Evolutionary conservation across 2,113 vertebrate genomes (phyloP).

Genomic region (Phalacrocorax carbo): DNA sequence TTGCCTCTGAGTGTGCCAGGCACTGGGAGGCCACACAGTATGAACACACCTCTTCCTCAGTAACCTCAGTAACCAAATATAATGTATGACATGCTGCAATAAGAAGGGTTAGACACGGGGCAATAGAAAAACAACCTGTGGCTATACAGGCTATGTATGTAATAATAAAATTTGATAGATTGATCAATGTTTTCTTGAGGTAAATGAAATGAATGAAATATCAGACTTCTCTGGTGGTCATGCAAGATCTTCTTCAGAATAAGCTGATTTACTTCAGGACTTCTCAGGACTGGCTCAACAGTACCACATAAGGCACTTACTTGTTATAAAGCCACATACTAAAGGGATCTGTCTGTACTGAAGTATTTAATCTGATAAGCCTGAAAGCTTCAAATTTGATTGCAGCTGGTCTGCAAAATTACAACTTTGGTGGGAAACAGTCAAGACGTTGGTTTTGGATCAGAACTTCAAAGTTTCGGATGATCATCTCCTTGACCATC

Average conservation of each 20-base stretch:
- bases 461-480: background rate
- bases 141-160: accelerated
- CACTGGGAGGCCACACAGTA: background rate
- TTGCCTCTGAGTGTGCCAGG: background rate
- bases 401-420: background rate
- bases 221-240: background rate
- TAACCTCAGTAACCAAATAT: background rate
- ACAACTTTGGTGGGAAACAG: background rate
- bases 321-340: background rate
- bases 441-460: background rate
- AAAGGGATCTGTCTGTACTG: background rate
- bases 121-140: background rate
- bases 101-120: background rate
- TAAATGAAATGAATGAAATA: background rate
- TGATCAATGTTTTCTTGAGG: background rate
- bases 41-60: background rate
- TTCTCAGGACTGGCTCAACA: background rate
- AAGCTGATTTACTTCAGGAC: background rate
- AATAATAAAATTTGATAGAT: background rate
- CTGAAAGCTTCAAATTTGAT: background rate
- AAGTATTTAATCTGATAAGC: background rate
- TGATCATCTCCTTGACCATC: background rate
- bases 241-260: background rate
- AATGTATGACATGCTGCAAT: background rate
- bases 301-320: accelerated